A percentile compares a stretch with the other conserved stretches of the same genome.
Evolutionary conservation across 1,140 invertebrate genomes (phyloP).

Genomic region (Oryctes rhinoceros): DNA sequence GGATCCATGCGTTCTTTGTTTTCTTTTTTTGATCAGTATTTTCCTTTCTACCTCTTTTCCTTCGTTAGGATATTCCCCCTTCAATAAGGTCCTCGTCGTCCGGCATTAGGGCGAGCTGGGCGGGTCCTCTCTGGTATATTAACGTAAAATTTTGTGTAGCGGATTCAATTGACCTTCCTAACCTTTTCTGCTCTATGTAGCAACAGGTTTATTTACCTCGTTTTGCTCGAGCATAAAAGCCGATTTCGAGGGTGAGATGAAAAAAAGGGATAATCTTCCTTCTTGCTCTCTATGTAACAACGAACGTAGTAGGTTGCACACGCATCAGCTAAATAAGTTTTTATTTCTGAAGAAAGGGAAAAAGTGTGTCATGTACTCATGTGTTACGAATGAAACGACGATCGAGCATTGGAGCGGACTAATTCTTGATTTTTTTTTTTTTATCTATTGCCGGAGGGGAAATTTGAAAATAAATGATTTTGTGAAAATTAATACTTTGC

Average conservation of each 20-base stretch:
- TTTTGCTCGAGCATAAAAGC: conserved; percentile 17
- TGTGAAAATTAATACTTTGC: no score
- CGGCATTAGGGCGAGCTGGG: background rate
- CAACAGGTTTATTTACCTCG: conserved; percentile 29
- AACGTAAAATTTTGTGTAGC: conserved; percentile 20
- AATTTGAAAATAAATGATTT: no score
- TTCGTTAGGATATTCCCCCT: background rate
- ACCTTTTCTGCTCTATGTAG: background rate
- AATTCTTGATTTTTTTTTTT: no score
- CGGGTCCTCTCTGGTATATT: background rate
- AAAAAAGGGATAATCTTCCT: no score
- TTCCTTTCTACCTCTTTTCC: background rate
- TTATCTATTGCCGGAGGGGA: no score
- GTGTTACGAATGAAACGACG: no score
- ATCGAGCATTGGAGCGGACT: no score
- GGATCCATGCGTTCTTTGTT: background rate
- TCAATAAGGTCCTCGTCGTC: background rate
- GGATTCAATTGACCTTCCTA: conserved; percentile 25
- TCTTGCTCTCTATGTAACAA: no score
- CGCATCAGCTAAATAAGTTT: no score
- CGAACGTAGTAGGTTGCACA: no score
- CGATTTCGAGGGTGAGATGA: background rate
- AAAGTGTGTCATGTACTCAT: no score
- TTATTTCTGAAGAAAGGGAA: no score
- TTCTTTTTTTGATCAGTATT: background rate